These are phyloP conservation scores for Drosophila rhopaloa DNA, from an alignment of 1,140 invertebrate species.

Conservation along the genomic window DNA sequence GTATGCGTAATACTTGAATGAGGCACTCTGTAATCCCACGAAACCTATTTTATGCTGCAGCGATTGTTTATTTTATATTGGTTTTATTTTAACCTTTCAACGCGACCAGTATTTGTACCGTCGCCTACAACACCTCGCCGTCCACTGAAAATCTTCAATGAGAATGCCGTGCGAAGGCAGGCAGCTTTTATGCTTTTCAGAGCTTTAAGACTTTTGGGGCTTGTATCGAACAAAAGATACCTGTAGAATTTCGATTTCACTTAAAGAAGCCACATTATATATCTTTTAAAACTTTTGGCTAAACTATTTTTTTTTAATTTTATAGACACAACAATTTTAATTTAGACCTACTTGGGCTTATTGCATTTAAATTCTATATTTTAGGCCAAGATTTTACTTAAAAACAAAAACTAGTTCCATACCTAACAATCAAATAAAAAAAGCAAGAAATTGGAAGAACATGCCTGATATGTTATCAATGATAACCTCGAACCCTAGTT, in stretches of 20 bases:
- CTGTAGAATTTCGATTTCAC: not conserved
- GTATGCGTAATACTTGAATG: slow-evolving; percentile 39
- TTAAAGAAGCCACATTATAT: too few relatives aligned
- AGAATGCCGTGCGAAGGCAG: not conserved
- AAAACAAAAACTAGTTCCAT: too few relatives aligned
- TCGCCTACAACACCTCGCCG: slow-evolving; percentile 45
- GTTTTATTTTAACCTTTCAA: slow-evolving; percentile 18
- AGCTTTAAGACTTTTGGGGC: slow-evolving; percentile 13
- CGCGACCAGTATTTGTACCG: slow-evolving; percentile 28
- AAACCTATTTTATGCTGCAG: slow-evolving; percentile 30
- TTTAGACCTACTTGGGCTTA: too few relatives aligned
- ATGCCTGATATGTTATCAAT: too few relatives aligned
- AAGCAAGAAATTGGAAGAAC: too few relatives aligned
- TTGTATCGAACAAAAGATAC: slow-evolving; percentile 8
- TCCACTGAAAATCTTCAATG: slow-evolving; percentile 36
- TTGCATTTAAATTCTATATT: too few relatives aligned
- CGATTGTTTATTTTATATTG: slow-evolving; percentile 26
- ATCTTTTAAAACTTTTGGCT: too few relatives aligned
- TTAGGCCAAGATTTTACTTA: too few relatives aligned
- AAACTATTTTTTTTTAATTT: too few relatives aligned
- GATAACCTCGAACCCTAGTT: too few relatives aligned
- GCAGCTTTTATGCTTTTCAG: slow-evolving; percentile 47
- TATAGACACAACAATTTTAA: too few relatives aligned
- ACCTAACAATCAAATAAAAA: too few relatives aligned
- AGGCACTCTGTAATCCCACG: slow-evolving; percentile 1